Evolutionary conservation across 2,797 vertebrate species (phyloP), one percentile per base, ranked within the genome.

Genomic region (Chaunax sp.): DNA sequence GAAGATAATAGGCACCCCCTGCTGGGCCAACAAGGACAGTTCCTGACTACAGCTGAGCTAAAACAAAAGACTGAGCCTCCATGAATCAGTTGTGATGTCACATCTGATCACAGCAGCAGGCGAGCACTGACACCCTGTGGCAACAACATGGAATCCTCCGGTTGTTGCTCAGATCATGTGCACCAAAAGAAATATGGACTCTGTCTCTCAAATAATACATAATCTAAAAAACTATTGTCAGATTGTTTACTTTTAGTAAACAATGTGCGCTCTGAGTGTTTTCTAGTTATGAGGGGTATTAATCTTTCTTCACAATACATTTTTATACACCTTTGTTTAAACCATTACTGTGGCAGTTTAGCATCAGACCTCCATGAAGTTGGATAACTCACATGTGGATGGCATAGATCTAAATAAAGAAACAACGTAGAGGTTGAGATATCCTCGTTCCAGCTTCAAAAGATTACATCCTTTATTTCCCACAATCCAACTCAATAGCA

Each of bases 1-100:
- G 77, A 71, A 80, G 83, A 85, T 83, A 90, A 85, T 69, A 80
- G 64, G 47, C 85, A 54, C 81, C 78, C 68, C 82, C 83, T 87
- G 77, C 72, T 73, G 84, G 68, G 70, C 67, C 44, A 44, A 33
- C 1, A 12, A 81, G 62, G 69, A 61, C 63, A 13, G 1, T 13
- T 71, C 28, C 72, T 64, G 69, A 82, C 74, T 76, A 82, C 28
- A 79, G 66, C 58, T 61, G 72, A 67, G 56, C 64, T 35, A 50
- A 76, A 82, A 67, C 23, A 69, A 61, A 69, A 69, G 65, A 84
- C 77, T 53, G 57, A 58, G 37, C 57, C 62, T 47, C 49, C 13
- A 0, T 47, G 60, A 67, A 56, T 82, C 50, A 62, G 44, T 18
- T 11, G 46, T 47, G 41, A 64, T 47, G 33, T 59, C 44, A 58